Evolutionary conservation across 2,797 vertebrate species (phyloP), one percentile per base, ranked within the genome.

Genomic region (Alca torda): DNA sequence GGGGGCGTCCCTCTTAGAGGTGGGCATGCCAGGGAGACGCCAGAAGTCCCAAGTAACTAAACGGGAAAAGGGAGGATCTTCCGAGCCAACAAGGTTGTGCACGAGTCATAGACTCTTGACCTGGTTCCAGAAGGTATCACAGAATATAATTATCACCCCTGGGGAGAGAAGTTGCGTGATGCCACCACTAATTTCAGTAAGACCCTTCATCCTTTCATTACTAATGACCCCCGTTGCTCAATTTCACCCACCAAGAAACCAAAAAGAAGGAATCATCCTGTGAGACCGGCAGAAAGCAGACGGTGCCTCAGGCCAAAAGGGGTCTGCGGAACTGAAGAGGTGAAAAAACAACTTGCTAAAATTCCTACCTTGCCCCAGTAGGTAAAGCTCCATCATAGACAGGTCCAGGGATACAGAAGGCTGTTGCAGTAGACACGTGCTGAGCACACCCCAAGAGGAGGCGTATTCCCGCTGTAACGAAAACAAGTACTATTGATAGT

Each of bases 21-120:
- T 10, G 30, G 53, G 17, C 39, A 19, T 1, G 14, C 8, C 24
- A 12, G 51, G 24, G 37, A 65, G 10, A n/a, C 18, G 16, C n/a
- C 70, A 12, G 13, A 20, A 30, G 31, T 33, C 25, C 39, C 2
- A 2, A 65, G 39, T 33, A 41, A 37, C 11, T 6, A 46, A 43
- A 18, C 16, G 10, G 19, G 11, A 67, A 63, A 43, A 60, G 16
- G 64, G 8, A 37, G 6, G 6, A 13, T 24, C 26, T n/a, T 37
- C n/a, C 13, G 16, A 35, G 31, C 46, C 72, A 31, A 30, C 26
- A 30, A 80, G 23, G 26, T 4, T 20, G 41, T 37, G 30, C 11
- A 9, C 0, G 1, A 70, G 72, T 24, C 2, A 0, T 7, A 35
- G 25, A 21, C 10, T 23, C 15, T 16, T 41, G 15, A 35, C 15